Conservation (phyloP, 2,113 vertebrate genomes). For the Callospermophilus lateralis region DNA sequence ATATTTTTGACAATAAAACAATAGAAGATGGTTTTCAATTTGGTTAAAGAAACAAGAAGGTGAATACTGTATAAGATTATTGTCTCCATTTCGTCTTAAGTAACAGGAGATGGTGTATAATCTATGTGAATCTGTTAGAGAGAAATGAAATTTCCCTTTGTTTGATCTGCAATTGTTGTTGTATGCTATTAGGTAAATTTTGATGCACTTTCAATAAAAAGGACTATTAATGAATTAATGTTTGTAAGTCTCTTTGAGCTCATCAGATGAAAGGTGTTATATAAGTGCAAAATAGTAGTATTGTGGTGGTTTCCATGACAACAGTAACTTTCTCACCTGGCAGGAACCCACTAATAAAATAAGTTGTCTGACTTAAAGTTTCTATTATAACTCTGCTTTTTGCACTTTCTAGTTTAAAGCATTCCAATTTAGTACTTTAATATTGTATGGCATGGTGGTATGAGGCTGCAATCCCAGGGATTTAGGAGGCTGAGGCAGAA, state of each 20-base stretch:
- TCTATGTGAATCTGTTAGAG: constrained; percentile 47
- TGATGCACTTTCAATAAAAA: constrained; percentile 75
- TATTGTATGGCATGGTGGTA: not conserved
- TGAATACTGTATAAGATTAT: constrained; percentile 64
- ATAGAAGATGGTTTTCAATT: constrained; percentile 71
- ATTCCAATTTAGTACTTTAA: constrained; percentile 23
- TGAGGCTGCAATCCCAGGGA: too few relatives aligned
- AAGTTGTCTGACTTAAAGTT: constrained; percentile 60
- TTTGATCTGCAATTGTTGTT: constrained; percentile 77
- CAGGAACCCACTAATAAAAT: constrained; percentile 43
- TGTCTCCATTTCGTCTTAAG: constrained; percentile 55
- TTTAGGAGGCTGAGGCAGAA: too few relatives aligned
- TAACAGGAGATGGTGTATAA: constrained; percentile 50
- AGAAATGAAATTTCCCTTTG: constrained; percentile 73
- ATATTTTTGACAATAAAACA: constrained; percentile 81
- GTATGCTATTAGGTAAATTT: constrained; percentile 75
- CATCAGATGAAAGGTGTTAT: constrained; percentile 64
- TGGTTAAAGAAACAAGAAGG: constrained; percentile 67
- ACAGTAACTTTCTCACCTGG: constrained; percentile 66
- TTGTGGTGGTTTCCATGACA: constrained; percentile 74
- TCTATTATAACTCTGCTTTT: constrained; percentile 62
- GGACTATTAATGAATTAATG: constrained; percentile 78
- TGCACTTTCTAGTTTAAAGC: constrained; percentile 46
- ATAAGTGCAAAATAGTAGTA: constrained; percentile 61
- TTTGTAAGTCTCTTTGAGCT: constrained; percentile 74